Evolutionary conservation across 2,888 invertebrate species (phyloP), one percentile per base, ranked within the genome.

Genomic region (Zygothrica quintamaculata): DNA sequence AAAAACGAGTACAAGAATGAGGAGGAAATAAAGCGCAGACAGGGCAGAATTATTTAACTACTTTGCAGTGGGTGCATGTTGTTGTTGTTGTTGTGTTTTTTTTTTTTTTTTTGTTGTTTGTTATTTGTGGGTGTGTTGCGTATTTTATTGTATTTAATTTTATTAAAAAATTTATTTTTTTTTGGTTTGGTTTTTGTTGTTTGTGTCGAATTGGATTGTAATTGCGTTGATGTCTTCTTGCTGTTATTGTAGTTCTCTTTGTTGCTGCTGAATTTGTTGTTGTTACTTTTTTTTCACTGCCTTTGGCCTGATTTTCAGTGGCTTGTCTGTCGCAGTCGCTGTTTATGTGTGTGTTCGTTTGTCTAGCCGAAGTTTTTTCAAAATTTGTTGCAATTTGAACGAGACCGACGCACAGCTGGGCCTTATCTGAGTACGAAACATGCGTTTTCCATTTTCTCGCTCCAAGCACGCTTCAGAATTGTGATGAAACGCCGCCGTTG

Each of bases 1-100:
- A 65, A 73, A 82, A 85, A 61, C 65, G 69, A 67, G 67, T 65
- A 61, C 67, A 65, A 61, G 66, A 69, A 76, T 67, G 67, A 82
- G 68, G 74, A 78, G 80, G 87, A 87, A 82, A 81, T 81, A 87
- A 85, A 87, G 87, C 86, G 86, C 87, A 86, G 87, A 82, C 80
- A 82, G 87, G 81, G 87, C 87, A 87, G 84, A 82, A 86, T 82
- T 82, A 82, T 82, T 82, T 87, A 87, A 82, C 87, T 87, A 80
- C 74, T 87, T 74, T 84, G 86, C 87, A 82, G 66, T 70, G 82
- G 84, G 77, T 87, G 82, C 82, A 82, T 82, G 71, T 76, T 81
- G 75, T 75, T 74, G 52, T 66, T 78, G 40, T 43, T 56, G 11
- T 47, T 39, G 7, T 51, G 39, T 9, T 47, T 39, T 33, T 22